Base-by-base conservation (phyloP, 1,140 invertebrate species). In the Zaprionus tsacasi region DNA sequence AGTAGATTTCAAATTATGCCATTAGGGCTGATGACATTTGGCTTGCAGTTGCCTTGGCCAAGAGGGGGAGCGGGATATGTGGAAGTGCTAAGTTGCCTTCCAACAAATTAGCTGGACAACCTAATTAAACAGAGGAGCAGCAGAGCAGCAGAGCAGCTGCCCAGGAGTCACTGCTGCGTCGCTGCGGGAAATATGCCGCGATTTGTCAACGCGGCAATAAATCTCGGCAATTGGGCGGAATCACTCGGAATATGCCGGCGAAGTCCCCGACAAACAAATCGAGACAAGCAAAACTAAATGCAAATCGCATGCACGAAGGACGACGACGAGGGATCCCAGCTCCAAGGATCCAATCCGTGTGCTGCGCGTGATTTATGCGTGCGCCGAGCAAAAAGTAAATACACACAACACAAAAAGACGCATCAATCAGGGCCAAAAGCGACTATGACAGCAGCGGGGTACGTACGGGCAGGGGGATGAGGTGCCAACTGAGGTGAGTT, bases 1-100 rank as follows among this genome's bases (percentile, higher is more conserved):
- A 89, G 85, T 89, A 89, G 86, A 89, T 89, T 89, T 89, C 71
- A 89, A 89, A 89, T 90, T 89, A 89, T 89, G 89, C 81, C 86
- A 89, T 89, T 89, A 89, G 86, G 81, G 76, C 36, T 83, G 80
- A 88, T 89, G 85, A 89, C 85, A 88, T 88, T 87, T 87, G 77
- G 61, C 77, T 55, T 67, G 60, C 40, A 45, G 40, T 45, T 45
- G 40, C 40, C 40, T 45, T 45, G 40, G 40, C n/a, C n/a, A n/a
- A 7, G 40, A 10, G 6, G 15, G 40, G 40, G 3, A 35, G 11
- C 17, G 43, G n/a, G 81, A 82, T 77, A 85, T 80, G 81, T 85
- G 77, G 77, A 80, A 70, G 77, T 85, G 81, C 81, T 82, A 82
- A 83, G 45, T 45, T 33, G 59, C n/a, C 40, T 3, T 15, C 40